phyloP scores from a whole-genome alignment of 2,113 vertebrate genomes.

The Acanthochromis polyacanthus region DNA sequence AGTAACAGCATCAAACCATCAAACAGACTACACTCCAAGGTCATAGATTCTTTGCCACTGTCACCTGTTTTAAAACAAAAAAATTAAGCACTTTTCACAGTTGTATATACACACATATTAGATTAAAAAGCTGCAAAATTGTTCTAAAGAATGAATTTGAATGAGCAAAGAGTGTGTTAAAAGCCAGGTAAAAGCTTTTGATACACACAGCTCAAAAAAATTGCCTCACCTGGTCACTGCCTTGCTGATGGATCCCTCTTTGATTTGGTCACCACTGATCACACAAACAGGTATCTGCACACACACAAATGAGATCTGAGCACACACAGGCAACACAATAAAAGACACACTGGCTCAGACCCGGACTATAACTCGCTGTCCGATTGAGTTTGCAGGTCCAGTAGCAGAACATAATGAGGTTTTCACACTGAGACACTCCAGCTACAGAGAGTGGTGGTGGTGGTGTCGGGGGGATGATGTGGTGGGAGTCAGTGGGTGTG shows the following conservation, averaged over 20 bases:
- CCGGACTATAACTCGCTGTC: constrained; percentile 56
- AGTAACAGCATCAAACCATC: constrained; percentile 5
- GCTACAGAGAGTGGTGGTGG: constrained; percentile 38
- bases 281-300: constrained; percentile 34
- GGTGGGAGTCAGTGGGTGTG: constrained; percentile 54
- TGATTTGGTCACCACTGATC: constrained; percentile 50
- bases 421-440: constrained; percentile 72
- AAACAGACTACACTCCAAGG: background rate
- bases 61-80: background rate
- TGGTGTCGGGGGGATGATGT: background rate
- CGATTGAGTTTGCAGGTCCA: constrained; percentile 70
- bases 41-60: background rate
- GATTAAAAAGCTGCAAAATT: background rate
- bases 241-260: constrained; percentile 41
- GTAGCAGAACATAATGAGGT: constrained; percentile 72
- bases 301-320: constrained; percentile 8
- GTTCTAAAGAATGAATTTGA: constrained; percentile 17
- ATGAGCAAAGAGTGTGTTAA: constrained; percentile 23
- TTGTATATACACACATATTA: background rate
- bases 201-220: constrained; percentile 45
- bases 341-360: constrained; percentile 28
- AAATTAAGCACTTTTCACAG: background rate
- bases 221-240: constrained; percentile 32
- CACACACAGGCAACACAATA: constrained; percentile 40
- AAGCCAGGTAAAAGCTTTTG: constrained; percentile 48